Evolutionary conservation across 2,113 vertebrate genomes (phyloP).

Genomic region (Anhinga rufa): DNA sequence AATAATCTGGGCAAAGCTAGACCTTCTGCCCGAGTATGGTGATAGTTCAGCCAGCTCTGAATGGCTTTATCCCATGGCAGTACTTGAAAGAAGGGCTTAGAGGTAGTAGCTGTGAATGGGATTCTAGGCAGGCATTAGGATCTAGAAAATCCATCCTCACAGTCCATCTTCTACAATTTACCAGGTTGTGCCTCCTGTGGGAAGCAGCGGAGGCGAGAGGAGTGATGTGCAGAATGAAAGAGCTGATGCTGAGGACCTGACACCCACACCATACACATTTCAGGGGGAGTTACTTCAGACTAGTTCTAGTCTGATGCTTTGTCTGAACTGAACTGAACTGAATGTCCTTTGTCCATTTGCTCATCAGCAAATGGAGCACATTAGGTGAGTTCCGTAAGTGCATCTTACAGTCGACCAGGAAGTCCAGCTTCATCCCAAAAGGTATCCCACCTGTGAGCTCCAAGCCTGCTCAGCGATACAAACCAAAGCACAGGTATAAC

Average conservation of each 20-base stretch:
- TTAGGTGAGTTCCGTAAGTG: neutral
- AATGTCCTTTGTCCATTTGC: no score
- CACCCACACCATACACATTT: neutral
- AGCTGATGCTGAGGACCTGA: neutral
- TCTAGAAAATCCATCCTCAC: neutral
- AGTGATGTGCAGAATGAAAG: neutral
- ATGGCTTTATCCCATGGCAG: neutral
- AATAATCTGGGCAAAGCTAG: neutral
- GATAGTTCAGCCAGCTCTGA: neutral
- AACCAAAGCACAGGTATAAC: neutral
- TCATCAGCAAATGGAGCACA: neutral
- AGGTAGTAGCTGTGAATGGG: neutral
- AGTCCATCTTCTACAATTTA: neutral
- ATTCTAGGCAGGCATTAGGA: neutral
- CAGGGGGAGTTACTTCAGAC: neutral
- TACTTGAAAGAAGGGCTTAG: neutral
- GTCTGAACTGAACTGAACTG: neutral
- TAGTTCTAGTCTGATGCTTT: neutral
- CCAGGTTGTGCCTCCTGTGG: neutral
- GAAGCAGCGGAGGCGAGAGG: neutral
- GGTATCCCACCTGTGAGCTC: neutral
- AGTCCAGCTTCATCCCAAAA: neutral
- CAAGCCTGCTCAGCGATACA: neutral
- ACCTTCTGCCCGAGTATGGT: neutral
- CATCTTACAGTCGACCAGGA: neutral